Evolutionary conservation across 2,797 vertebrate species (phyloP), one percentile per base, ranked within the genome.

Genomic region (Sciurus vulgaris): DNA sequence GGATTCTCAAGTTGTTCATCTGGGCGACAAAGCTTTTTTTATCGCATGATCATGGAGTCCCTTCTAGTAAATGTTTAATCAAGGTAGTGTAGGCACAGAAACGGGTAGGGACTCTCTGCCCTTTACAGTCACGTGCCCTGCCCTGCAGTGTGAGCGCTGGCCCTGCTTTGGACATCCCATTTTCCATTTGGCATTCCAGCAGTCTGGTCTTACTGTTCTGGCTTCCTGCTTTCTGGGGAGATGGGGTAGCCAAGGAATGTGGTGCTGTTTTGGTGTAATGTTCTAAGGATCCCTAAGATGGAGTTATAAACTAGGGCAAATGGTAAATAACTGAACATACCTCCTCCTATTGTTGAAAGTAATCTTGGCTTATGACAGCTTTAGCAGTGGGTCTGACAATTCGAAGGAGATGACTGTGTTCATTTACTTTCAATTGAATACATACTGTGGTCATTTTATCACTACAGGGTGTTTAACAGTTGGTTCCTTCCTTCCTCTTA

Each of bases 371-470:
- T 69, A 38, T 0, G 4, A 51, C 76, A 56, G 35, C 38, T 41
- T 70, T 61, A 92, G 49, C 63, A 33, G 17, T 94, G 70, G 33
- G 41, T 89, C 86, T 90, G 24, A 65, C 47, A 83, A 24, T 82
- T 89, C 67, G 67, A n/a, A 69, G 41, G 38, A 72, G 47, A 38
- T 38, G 38, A 24, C 35, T 59, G 49, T 87, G 24, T 92, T 95
- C 87, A 89, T 94, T 96, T 69, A 28, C 65, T 90, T 90, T 56
- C 85, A 89, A 2, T 89, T 91, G 79, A 96, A 81, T 93, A 77
- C 35, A 47, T 28, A 78, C 84, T 97, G 65, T 89, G 96, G 77
- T 92, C 87, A 76, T 84, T 95, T 93, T 89, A n/a, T 95, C 76
- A 65, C 35, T 47, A 28, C 41, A 65, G 77, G 83, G 7, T 86